Conservation (phyloP, 2,113 vertebrate genomes). For the Tylochromis polylepis region DNA sequence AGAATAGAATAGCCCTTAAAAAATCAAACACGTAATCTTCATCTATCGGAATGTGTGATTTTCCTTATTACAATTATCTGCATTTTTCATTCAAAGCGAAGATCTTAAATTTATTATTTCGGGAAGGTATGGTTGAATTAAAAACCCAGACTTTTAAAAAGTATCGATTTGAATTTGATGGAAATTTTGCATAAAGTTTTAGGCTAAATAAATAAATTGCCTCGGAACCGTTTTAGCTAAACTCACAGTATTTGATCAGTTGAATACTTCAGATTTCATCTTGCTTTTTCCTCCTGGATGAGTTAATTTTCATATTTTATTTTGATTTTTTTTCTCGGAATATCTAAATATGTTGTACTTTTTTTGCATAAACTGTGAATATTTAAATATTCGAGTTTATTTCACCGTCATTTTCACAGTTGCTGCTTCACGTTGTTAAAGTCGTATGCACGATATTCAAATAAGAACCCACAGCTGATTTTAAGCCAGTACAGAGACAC, state of each 20-base stretch:
- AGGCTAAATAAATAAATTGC: background rate
- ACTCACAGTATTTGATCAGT: background rate
- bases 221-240: background rate
- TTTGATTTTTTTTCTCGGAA: background rate
- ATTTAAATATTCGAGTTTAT: background rate
- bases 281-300: background rate
- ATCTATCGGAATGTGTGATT: background rate
- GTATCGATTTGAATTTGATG: background rate
- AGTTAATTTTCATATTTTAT: background rate
- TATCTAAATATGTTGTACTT: slow-evolving; percentile 8
- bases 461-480: background rate
- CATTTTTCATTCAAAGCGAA: background rate
- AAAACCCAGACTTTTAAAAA: background rate
- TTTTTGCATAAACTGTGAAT: background rate
- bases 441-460: slow-evolving; percentile 24
- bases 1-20: background rate
- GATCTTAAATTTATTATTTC: background rate
- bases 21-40: background rate
- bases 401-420: background rate
- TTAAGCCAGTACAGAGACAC: background rate
- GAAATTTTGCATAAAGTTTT: background rate
- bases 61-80: background rate
- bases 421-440: background rate
- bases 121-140: background rate
- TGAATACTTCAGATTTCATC: background rate